phyloP scores from a whole-genome alignment of 2,113 vertebrate genomes.

The Xiphophorus couchianus region DNA sequence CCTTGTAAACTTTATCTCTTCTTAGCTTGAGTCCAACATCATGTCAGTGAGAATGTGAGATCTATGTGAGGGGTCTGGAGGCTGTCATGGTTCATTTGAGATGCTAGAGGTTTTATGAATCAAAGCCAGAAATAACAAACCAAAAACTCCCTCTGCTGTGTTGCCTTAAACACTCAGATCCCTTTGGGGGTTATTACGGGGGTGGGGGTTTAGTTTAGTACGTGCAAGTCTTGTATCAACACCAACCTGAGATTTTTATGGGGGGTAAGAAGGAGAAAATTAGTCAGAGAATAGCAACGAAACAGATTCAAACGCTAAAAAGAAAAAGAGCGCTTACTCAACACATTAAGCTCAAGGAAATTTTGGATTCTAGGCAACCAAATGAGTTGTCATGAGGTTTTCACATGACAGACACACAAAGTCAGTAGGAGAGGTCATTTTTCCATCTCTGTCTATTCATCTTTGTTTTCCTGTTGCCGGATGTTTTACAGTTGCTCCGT shows the following conservation, averaged over 20 bases:
- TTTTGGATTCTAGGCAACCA: conserved; percentile 15
- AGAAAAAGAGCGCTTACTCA: background rate
- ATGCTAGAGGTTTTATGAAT: conserved; percentile 56
- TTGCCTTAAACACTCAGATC: conserved; percentile 53
- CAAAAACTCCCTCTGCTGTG: conserved; percentile 44
- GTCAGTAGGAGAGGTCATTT: background rate
- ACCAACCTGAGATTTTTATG: conserved; percentile 30
- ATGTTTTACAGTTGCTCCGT: conserved; percentile 30
- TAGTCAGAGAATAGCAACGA: background rate
- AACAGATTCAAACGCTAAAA: background rate
- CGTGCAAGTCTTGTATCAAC: conserved; percentile 46
- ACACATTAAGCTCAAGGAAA: background rate
- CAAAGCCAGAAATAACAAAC: conserved; percentile 68
- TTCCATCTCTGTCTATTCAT: conserved; percentile 26
- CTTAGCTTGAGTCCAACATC: conserved; percentile 28
- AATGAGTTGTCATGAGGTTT: conserved; percentile 30
- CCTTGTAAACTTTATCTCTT: conserved; percentile 18
- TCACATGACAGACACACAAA: conserved; percentile 11
- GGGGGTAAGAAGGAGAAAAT: conserved; percentile 3
- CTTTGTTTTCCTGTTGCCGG: conserved; percentile 22
- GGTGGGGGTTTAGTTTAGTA: conserved; percentile 2
- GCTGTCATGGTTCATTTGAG: conserved; percentile 42
- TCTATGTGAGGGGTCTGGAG: conserved; percentile 19
- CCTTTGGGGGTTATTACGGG: conserved; percentile 49
- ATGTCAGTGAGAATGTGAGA: conserved; percentile 52